Evolutionary conservation across 2,797 vertebrate species (phyloP), one percentile per base, ranked within the genome.

Genomic region (Sebastes alutus): DNA sequence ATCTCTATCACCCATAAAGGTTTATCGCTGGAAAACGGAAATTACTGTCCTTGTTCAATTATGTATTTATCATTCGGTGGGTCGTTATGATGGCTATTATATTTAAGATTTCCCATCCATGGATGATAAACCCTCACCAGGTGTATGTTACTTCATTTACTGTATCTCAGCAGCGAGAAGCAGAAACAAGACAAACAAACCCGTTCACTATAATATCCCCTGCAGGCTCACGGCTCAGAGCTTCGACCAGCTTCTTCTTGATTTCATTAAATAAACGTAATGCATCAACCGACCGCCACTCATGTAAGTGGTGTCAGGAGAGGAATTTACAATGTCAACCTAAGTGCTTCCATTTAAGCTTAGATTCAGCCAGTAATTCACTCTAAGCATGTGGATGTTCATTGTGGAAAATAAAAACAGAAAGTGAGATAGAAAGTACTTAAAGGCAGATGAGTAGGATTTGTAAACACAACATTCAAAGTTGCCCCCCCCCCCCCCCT

Each of bases 1-100:
- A 64, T 20, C 35, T 84, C 13, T 33, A 63, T 27, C 4, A 11
- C 25, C 23, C 68, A 85, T 88, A 82, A 85, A 90, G 14, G 20
- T 84, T 87, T 91, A 89, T 82, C 29, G 8, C 27, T 64, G 56
- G 4, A 61, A 74, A 85, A 70, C 63, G 88, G 91, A 94, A 92
- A 94, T 94, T 84, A 86, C 59, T 72, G 20, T 46, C 66, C 27
- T 77, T 58, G 23, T 78, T 80, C 29, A 87, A 60, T 88, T 46
- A 22, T 73, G 59, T 71, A 46, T 78, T 80, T 61, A 70, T 75
- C 49, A 69, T 82, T 82, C 61, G 14, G 27, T 42, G 38, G 70
- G 9, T 80, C 27, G 42, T 80, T 72, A 71, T 55, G 33, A 69
- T 10, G 30, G 35, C 29, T 25, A 30, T 71, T 68, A 46, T 5